A percentile compares a stretch with the other conserved stretches of the same genome.
phyloP scores from a whole-genome alignment of 2,888 invertebrate genomes.

The Zhuqinia jingwanae region DNA sequence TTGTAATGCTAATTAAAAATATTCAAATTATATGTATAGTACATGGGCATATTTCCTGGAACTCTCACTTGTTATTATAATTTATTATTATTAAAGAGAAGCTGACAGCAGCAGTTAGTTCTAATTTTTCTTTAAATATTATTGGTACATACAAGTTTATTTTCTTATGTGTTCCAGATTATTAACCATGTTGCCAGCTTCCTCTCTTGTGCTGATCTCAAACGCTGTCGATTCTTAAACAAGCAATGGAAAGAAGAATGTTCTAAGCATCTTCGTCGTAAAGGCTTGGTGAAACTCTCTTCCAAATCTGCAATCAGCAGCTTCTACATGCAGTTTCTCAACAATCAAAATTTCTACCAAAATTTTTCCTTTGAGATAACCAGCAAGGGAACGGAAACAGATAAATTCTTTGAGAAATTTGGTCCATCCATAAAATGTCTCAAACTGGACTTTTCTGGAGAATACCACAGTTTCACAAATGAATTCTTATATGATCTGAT shows the following conservation, averaged over 20 bases:
- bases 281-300: conserved; percentile 47
- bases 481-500: conserved; percentile 42
- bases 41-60: too few species aligned
- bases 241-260: conserved; percentile 62
- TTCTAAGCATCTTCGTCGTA: conserved; percentile 46
- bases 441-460: conserved; percentile 56
- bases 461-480: conserved; percentile 11
- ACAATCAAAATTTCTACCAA: conserved; percentile 47
- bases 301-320: conserved; percentile 5
- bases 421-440: conserved; percentile 51
- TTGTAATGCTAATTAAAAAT: too few species aligned
- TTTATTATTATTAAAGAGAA: too few species aligned
- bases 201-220: conserved; percentile 60
- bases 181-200: conserved; percentile 61
- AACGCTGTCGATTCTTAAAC: conserved; percentile 53
- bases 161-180: conserved; percentile 55
- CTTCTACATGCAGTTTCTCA: conserved; percentile 26
- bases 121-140: too few species aligned
- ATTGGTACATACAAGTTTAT: too few species aligned
- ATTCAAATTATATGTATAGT: too few species aligned
- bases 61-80: too few species aligned
- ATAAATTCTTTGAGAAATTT: conserved; percentile 37
- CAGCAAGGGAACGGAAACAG: not conserved
- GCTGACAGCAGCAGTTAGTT: too few species aligned
- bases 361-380: conserved; percentile 47